These are phyloP conservation scores for Tortrix viridana DNA, from an alignment of 2,888 invertebrate species.

Conservation along the genomic window DNA sequence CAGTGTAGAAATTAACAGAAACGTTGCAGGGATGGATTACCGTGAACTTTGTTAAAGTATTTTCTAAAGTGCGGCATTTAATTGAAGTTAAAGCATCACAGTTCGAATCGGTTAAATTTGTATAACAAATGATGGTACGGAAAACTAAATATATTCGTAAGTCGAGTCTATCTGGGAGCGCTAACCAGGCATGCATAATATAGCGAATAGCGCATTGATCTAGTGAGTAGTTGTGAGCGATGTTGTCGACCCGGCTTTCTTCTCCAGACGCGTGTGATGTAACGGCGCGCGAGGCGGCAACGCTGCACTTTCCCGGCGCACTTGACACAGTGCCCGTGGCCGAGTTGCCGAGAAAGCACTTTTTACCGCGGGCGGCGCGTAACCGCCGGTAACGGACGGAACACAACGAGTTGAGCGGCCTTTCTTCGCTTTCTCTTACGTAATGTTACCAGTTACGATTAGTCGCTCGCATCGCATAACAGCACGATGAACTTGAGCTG, in stretches of 20 bases:
- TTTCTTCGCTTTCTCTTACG: conserved; percentile 82
- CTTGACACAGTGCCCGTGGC: conserved; percentile 85
- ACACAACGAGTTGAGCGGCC: conserved; percentile 75
- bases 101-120: too few species aligned
- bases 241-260: conserved; percentile 65
- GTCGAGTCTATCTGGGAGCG: not conserved
- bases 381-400: conserved; percentile 71
- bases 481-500: conserved; percentile 70
- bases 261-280: conserved; percentile 80
- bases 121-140: too few species aligned
- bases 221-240: conserved; percentile 52
- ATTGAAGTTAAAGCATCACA: not conserved
- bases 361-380: conserved; percentile 74
- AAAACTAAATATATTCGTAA: too few species aligned
- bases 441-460: conserved; percentile 75
- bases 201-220: not conserved
- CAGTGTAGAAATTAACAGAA: too few species aligned
- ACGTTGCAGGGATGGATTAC: too few species aligned
- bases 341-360: conserved; percentile 82
- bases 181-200: not conserved
- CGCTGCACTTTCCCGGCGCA: conserved; percentile 81
- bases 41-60: too few species aligned
- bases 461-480: conserved; percentile 74
- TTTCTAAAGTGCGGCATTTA: not conserved
- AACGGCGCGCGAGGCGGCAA: conserved; percentile 71